Conservation (phyloP, 2,113 vertebrate species). For the Murina feae region DNA sequence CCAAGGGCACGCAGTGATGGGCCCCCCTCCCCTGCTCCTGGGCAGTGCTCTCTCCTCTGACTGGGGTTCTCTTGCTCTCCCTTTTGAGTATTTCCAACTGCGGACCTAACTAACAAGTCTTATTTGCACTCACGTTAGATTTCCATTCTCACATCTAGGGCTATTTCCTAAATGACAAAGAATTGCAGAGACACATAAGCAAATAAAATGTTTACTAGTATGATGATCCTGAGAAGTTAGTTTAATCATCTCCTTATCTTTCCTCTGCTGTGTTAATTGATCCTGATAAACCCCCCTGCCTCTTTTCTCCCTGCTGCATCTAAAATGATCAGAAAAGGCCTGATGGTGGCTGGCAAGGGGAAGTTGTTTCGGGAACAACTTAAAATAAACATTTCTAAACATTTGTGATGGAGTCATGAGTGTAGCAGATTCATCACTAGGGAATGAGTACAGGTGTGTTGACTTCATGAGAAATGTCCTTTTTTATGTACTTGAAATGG, state of each 20-base stretch:
- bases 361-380: neutral
- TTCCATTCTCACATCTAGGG: neutral
- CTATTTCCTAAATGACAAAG: slow-evolving; percentile 52
- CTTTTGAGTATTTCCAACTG: neutral
- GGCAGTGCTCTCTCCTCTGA: neutral
- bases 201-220: slow-evolving; percentile 62
- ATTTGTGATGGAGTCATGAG: slow-evolving; percentile 9
- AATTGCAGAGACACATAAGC: slow-evolving; percentile 38
- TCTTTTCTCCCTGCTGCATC: neutral
- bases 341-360: neutral
- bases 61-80: neutral
- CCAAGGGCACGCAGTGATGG: no score
- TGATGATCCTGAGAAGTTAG: slow-evolving; percentile 43
- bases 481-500: neutral
- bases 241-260: slow-evolving; percentile 53
- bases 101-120: neutral
- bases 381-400: slow-evolving; percentile 37
- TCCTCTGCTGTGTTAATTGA: slow-evolving; percentile 69
- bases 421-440: neutral
- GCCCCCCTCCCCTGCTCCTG: neutral
- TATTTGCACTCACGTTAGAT: neutral
- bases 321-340: slow-evolving; percentile 24
- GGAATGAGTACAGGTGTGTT: neutral
- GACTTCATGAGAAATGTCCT: neutral
- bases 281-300: slow-evolving; percentile 35